A percentile compares a stretch with the other conserved stretches of the same genome.
Evolutionary conservation across 2,797 vertebrate genomes (phyloP).

Genomic region (Silurus aristotelis): DNA sequence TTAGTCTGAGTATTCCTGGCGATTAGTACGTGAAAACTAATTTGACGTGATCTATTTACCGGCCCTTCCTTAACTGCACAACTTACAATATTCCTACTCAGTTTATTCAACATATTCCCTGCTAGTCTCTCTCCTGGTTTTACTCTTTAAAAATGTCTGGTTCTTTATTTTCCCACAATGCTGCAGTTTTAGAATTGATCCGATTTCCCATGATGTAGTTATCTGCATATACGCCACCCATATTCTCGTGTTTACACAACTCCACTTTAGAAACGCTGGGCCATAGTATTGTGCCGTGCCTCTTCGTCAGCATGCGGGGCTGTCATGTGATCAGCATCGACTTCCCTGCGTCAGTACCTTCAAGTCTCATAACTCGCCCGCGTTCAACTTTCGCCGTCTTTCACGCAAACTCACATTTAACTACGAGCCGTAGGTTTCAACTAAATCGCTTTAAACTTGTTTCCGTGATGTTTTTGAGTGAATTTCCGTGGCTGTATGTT

Average conservation of each 20-base stretch:
- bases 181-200: constrained; percentile 5
- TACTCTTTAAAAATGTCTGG: neutral
- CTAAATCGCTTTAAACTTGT: constrained; percentile 66
- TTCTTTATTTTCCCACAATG: neutral
- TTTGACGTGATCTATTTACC: constrained; percentile 28
- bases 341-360: constrained; percentile 32
- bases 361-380: constrained; percentile 40
- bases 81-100: neutral
- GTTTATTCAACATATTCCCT: constrained; percentile 1
- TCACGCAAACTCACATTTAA: constrained; percentile 46
- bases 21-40: constrained; percentile 24
- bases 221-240: constrained; percentile 31
- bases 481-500: constrained; percentile 65
- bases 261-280: constrained; percentile 23
- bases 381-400: constrained; percentile 27
- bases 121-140: constrained; percentile 6
- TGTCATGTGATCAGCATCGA: constrained; percentile 35
- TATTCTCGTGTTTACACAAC: constrained; percentile 20
- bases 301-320: constrained; percentile 35
- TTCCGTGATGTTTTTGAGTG: constrained; percentile 75
- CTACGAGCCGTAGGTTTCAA: constrained; percentile 68
- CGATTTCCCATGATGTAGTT: constrained; percentile 18
- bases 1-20: constrained; percentile 18
- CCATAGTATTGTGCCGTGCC: constrained; percentile 27
- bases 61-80: constrained; percentile 5